Evolutionary conservation across 2,888 invertebrate genomes (phyloP), one percentile per base, ranked within the genome.

Genomic region (Acronicta leporina): DNA sequence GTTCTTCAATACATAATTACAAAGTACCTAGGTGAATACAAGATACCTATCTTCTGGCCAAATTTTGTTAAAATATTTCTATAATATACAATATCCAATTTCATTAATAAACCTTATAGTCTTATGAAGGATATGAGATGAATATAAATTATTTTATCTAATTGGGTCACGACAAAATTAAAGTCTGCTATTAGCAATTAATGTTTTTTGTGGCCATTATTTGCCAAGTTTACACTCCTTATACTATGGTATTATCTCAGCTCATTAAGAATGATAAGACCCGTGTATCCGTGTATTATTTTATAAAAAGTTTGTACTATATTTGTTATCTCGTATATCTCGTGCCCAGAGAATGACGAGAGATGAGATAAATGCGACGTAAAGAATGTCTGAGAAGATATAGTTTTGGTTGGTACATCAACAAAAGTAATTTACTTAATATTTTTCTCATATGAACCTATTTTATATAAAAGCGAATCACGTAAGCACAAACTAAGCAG

Each of bases 91-190:
- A 1, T 4, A 38, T n/a, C 38, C n/a, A 38, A 38, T n/a, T 38
- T 38, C 38, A 6, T n/a, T 38, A 38, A 38, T n/a, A n/a, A 38
- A n/a, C 38, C 38, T 38, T n/a, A 35, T n/a, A 2, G 1, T 38
- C 38, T n/a, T 0, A 6, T 13, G 38, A n/a, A 38, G 38, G 7
- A 9, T 20, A 11, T 10, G 9, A 42, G 20, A 45, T 4, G 30
- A 40, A 15, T 40, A 33, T 2, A 30, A 30, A 33, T 25, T 5
- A 10, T 2, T n/a, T n/a, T 25, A 33, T 62, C 15, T 43, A 30
- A 42, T 64, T 42, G 15, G 30, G 49, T 42, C 16, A 30, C 42
- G 30, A 33, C n/a, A 11, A n/a, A 9, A 33, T 40, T 15, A 33
- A 30, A 10, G 14, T 33, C 49, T 25, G 5, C 44, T 8, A n/a